Conservation (phyloP, 2,113 vertebrate genomes). For the Mobula hypostoma region DNA sequence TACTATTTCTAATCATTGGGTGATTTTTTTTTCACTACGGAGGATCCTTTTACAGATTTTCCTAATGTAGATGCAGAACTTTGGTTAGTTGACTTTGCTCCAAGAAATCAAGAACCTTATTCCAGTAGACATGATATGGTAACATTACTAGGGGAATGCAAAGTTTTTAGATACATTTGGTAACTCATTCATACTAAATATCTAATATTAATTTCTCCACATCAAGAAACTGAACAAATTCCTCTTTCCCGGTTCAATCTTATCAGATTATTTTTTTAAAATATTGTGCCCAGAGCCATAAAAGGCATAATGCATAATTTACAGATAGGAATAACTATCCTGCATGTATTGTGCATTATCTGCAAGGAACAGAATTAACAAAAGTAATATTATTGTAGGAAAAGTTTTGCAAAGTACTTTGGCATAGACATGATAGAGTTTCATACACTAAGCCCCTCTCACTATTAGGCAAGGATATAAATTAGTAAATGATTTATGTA, state of each 20-base stretch:
- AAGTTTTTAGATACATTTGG: background rate
- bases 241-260: background rate
- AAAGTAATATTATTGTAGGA: background rate
- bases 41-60: background rate
- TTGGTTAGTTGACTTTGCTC: constrained; percentile 7
- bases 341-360: background rate
- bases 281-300: background rate
- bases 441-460: background rate
- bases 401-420: constrained; percentile 1
- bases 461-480: background rate
- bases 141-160: background rate
- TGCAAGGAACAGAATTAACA: background rate
- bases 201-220: background rate
- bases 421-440: constrained; percentile 13
- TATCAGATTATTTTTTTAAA: background rate
- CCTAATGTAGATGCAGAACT: background rate
- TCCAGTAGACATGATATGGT: background rate
- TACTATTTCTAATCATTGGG: background rate
- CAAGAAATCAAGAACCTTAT: background rate
- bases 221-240: background rate
- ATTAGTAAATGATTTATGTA: background rate
- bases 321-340: background rate
- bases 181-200: background rate
- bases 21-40: background rate
- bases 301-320: background rate